phyloP scores from a whole-genome alignment of 2,797 vertebrate species.

The Argya squamiceps region DNA sequence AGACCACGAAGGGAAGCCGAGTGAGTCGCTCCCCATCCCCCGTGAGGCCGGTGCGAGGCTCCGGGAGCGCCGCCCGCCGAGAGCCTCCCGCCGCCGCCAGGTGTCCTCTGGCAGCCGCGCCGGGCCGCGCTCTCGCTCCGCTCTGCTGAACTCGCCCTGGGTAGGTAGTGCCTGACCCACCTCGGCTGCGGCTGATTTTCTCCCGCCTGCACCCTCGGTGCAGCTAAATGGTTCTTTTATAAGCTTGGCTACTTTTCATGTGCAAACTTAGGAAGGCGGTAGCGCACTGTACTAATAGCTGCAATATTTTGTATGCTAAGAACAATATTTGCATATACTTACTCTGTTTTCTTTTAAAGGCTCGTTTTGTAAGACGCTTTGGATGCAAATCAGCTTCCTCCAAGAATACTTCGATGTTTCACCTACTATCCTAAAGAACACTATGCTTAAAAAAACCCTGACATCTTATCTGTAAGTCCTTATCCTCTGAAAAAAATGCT shows the following conservation, averaged over 20 bases:
- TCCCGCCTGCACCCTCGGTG: not conserved
- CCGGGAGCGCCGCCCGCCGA: not conserved
- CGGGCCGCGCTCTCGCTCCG: not conserved
- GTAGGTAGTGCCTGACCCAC: not conserved
- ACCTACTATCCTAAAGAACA: not conserved
- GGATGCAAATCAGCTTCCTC: not conserved
- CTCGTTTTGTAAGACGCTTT: not conserved
- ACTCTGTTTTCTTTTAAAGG: not conserved
- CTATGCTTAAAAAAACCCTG: not conserved
- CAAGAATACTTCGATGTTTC: not conserved
- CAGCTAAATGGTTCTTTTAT: not conserved
- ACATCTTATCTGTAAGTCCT: not conserved
- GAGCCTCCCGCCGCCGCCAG: constrained; percentile 54
- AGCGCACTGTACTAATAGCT: not conserved
- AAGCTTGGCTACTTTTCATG: not conserved
- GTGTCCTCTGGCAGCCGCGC: constrained; percentile 35
- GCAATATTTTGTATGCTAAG: not conserved
- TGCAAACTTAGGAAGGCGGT: not conserved
- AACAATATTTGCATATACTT: not conserved
- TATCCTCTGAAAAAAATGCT: not conserved
- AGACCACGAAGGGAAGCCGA: not conserved
- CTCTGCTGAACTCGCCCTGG: accelerated
- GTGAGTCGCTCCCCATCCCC: accelerated
- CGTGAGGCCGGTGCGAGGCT: not conserved
- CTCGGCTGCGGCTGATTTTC: not conserved